Percentiles rank a stretch among this genome's conserved stretches.
Conservation (phyloP, 35 echinoderm and acorn worm genomes). For the Diadema setosum region DNA sequence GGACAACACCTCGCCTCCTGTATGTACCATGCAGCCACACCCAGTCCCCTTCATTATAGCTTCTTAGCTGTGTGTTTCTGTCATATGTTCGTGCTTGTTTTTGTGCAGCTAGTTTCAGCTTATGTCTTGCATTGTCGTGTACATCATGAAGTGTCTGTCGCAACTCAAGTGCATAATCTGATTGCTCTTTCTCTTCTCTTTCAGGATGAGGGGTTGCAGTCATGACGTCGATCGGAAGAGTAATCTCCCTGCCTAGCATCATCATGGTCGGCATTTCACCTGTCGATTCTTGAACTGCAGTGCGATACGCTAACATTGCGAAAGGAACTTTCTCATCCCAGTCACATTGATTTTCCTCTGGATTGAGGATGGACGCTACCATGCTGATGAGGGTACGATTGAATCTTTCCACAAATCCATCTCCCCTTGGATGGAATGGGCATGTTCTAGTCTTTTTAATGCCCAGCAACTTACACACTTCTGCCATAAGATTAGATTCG, state of each 20-base stretch:
- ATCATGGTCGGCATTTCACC: conserved; percentile 42
- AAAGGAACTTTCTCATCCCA: conserved; percentile 22
- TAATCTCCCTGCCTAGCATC: conserved; percentile 46
- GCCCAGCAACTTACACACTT: conserved; percentile 39
- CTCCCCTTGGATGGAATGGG: neutral
- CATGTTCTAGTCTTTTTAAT: conserved; percentile 46
- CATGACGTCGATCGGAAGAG: conserved; percentile 41
- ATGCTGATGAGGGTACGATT: conserved; percentile 33
- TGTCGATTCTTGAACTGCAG: conserved; percentile 25
- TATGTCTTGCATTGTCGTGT: neutral
- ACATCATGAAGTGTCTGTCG: neutral
- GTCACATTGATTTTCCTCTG: conserved; percentile 10
- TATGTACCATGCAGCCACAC: conserved; percentile 30
- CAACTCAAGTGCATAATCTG: conserved; percentile 6
- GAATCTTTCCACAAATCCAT: conserved; percentile 43
- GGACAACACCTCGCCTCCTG: neutral
- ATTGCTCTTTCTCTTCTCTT: neutral
- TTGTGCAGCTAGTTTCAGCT: neutral
- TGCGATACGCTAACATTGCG: conserved; percentile 2
- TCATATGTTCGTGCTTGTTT: conserved; percentile 51
- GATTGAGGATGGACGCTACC: conserved; percentile 14
- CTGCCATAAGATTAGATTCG: conserved; percentile 44
- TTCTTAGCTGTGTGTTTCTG: neutral
- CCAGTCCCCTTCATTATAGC: neutral
- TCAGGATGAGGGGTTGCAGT: neutral